These are phyloP conservation scores for Leptarthrus brevirostris DNA, from an alignment of 2,888 invertebrate species.

Conservation along the genomic window DNA sequence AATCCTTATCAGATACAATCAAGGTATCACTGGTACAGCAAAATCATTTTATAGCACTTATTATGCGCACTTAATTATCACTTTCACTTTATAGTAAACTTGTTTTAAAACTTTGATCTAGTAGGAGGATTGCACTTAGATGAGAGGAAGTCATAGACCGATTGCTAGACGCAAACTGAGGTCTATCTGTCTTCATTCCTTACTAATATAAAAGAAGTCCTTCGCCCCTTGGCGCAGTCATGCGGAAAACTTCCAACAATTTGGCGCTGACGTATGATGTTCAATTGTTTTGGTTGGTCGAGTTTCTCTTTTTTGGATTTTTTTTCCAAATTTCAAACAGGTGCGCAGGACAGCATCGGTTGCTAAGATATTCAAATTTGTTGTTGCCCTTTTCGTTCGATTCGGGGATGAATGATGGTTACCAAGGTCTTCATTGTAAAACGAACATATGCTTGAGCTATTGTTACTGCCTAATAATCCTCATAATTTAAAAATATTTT, in stretches of 20 bases:
- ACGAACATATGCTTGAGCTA: no score
- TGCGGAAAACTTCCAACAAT: slow-evolving; percentile 56
- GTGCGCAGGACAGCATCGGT: slow-evolving; percentile 35
- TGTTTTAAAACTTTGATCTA: neutral
- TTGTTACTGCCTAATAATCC: no score
- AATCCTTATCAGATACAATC: neutral
- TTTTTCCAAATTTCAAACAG: slow-evolving; percentile 8
- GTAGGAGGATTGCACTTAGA: slow-evolving; percentile 1
- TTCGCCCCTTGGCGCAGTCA: slow-evolving; percentile 61
- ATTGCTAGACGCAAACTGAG: slow-evolving; percentile 50
- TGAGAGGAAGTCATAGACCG: slow-evolving; percentile 27
- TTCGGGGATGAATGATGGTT: neutral
- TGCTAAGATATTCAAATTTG: slow-evolving; percentile 30
- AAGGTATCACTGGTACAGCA: slow-evolving; percentile 1
- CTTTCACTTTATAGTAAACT: slow-evolving; percentile 27
- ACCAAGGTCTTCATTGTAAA: neutral
- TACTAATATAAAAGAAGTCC: slow-evolving; percentile 32
- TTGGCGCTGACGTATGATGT: slow-evolving; percentile 46
- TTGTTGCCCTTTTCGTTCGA: neutral
- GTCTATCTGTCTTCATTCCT: slow-evolving; percentile 3
- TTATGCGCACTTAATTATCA: slow-evolving; percentile 5
- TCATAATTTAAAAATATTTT: no score
- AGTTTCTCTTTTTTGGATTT: slow-evolving; percentile 32
- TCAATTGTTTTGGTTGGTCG: slow-evolving; percentile 62
- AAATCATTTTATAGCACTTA: neutral